phyloP scores from a whole-genome alignment of 2,113 vertebrate species.

The Proteles cristata region DNA sequence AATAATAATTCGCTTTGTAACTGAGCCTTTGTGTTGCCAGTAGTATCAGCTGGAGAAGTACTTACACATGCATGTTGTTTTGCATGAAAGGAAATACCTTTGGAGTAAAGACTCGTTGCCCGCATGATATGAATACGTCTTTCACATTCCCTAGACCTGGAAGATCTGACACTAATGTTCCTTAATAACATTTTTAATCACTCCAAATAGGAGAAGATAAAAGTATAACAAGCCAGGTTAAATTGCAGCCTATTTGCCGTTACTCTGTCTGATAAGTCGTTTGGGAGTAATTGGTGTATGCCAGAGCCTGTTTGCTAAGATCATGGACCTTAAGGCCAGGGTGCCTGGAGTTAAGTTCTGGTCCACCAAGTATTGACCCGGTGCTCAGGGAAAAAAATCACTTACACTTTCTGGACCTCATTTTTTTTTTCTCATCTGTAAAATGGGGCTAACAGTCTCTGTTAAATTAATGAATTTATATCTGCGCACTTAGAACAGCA shows the following conservation, averaged over 20 bases:
- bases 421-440: not conserved
- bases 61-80: accelerated
- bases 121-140: not conserved
- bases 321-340: not conserved
- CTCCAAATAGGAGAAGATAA: not conserved
- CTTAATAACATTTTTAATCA: accelerated
- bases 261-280: not conserved
- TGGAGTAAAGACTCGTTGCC: not conserved
- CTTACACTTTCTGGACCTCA: not conserved
- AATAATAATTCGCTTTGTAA: conserved; percentile 70
- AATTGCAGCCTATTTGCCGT: not conserved
- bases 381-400: not conserved
- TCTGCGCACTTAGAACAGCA: not conserved
- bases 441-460: not conserved
- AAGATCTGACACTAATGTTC: not conserved
- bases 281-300: not conserved
- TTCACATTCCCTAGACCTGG: not conserved
- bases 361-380: not conserved
- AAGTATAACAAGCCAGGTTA: not conserved
- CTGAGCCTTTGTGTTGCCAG: not conserved
- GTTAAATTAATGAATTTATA: not conserved
- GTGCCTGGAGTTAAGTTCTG: not conserved
- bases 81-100: not conserved
- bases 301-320: not conserved
- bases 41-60: not conserved